Evolutionary conservation across 2,113 vertebrate genomes (phyloP), one percentile per base, ranked within the genome.

Genomic region (Eudyptes chrysolophus): DNA sequence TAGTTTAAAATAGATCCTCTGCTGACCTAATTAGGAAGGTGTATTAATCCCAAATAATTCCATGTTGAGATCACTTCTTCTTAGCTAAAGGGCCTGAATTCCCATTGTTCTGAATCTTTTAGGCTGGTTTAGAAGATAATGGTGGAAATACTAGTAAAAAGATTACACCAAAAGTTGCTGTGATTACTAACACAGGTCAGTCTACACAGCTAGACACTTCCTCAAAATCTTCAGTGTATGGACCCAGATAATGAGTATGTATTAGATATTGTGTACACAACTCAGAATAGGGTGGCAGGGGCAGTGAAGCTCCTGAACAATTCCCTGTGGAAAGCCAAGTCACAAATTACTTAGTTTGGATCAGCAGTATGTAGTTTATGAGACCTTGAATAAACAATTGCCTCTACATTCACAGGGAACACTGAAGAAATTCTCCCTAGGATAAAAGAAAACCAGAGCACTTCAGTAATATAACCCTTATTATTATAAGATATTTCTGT

Each of bases 41-140:
- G 14, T 48, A 76, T 88, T 96, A 94, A 96, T 77, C 34, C n/a
- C 38, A 77, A 32, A 66, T 44, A 94, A 94, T 66, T 92, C 60
- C 68, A 62, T 70, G 72, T 58, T 81, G 36, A 95, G 14, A 61
- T 92, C 42, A 48, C 11, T 64, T 51, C 32, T 77, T 69, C 64
- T 78, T 48, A 91, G 46, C 26, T 62, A 65, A 81, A 70, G 13
- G 11, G 8, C 7, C 6, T 87, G 57, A 80, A 49, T 74, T 94
- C 17, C 27, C 12, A 57, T 75, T 86, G 36, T 80, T 91, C 32
- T 87, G 54, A 81, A 91, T 74, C 42, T 84, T 90, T 54, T 62
- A 13, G 84, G 55, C 46, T 87, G 48, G 7, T 84, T 92, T 66
- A 61, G 46, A 83, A 71, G 21, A 69, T 69, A 88, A 38, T 38